Evolutionary conservation across 2,113 vertebrate species (phyloP), one percentile per base, ranked within the genome.

Genomic region (Dinomys branickii): DNA sequence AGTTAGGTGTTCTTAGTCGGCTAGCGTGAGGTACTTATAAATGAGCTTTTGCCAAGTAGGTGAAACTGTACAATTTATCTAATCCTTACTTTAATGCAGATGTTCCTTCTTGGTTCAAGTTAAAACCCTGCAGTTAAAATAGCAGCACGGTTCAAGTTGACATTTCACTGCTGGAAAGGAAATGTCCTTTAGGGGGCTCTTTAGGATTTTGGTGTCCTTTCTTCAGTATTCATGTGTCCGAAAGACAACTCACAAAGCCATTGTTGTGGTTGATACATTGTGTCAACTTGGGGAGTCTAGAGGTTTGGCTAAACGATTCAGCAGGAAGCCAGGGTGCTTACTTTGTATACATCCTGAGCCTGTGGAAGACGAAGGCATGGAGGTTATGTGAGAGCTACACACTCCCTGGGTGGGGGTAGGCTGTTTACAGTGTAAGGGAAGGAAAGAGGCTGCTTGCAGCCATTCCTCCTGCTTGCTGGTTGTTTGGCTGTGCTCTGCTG

Each of bases 41-140:
- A 63, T 41, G 44, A 88, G 52, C 50, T 95, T 85, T 88, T 69
- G 59, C 10, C 33, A 85, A 83, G 22, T 22, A 0, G 7, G n/a
- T 71, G 4, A 59, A 69, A 85, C 77, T 24, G 90, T 1, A 17
- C 67, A 54, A 20, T 73, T 88, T 83, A 71, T 65, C 41, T 94
- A 67, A 54, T 10, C 16, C 35, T 58, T 69, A 65, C 19, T 92
- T 30, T 38, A 81, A 90, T 35, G 38, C 58, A 82, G 30, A 5
- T 38, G 82, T 7, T 92, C 7, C 44, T 91, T 67, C 67, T 93
- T 82, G 56, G 75, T 75, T 92, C 78, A 94, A 89, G 33, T 56
- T 35, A 80, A 67, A 89, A n/a, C 1, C 5, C 33, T 73, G 35
- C 33, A 54, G 90, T 92, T 88, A 58, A 95, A 95, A 85, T 4